A percentile compares a stretch with the other conserved stretches of the same genome.
phyloP scores from a whole-genome alignment of 1,140 invertebrate genomes.

The Brachionus angularis region DNA sequence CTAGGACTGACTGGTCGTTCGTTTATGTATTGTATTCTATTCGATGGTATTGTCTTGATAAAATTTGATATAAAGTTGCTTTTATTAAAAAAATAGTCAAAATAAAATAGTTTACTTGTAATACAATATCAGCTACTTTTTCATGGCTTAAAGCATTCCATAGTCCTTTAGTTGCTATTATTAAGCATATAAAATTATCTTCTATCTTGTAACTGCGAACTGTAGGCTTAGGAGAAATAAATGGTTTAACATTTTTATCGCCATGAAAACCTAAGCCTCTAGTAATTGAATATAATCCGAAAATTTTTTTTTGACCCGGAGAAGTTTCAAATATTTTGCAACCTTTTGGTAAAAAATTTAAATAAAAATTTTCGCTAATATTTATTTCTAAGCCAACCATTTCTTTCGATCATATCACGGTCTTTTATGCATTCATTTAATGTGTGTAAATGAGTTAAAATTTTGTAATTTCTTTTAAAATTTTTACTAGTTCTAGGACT shows the following conservation, averaged over 20 bases:
- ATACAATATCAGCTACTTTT: constrained; percentile 34
- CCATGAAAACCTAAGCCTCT: constrained; percentile 41
- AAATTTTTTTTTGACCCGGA: constrained; percentile 5
- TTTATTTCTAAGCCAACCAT: background rate
- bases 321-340: constrained; percentile 2
- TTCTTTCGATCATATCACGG: background rate
- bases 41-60: constrained; percentile 5
- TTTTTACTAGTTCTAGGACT: background rate
- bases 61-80: background rate
- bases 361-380: background rate
- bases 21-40: constrained; percentile 7
- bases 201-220: constrained; percentile 16
- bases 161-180: constrained; percentile 31
- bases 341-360: background rate
- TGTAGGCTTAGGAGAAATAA: background rate
- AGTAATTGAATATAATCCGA: constrained; percentile 28
- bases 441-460: constrained; percentile 1
- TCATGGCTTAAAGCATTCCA: constrained; percentile 32
- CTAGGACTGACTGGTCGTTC: constrained; percentile 33
- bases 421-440: constrained; percentile 21
- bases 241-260: constrained; percentile 34
- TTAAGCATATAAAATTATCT: background rate
- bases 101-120: constrained; percentile 20
- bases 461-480: constrained; percentile 4
- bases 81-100: background rate